Evolutionary conservation across 2,888 invertebrate species (phyloP), one percentile per base, ranked within the genome.

Genomic region (Pollenia angustigena): DNA sequence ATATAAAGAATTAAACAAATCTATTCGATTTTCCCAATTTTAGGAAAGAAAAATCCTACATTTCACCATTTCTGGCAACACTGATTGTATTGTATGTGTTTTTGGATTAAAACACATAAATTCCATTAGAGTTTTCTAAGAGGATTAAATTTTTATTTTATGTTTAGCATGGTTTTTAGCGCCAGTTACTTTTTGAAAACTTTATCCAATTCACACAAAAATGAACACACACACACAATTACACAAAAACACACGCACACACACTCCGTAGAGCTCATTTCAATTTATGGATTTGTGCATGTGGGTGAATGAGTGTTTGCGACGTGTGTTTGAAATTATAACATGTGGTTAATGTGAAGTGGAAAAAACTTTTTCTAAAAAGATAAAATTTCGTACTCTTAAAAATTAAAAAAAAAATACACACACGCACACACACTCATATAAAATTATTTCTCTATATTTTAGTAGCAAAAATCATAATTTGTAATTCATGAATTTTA

Each of bases 91-190:
- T 81, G 52, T 60, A 50, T 66, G 81, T 58, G 66, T 71, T 69
- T 60, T 68, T 66, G 87, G 74, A 69, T 85, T 85, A 85, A 79
- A 87, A 85, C 85, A 87, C 87, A 87, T 85, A 87, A 87, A 85
- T 87, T 87, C 87, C 87, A 85, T 85, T 85, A 87, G 85, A 80
- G 79, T 85, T 87, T 87, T 81, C 75, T 79, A 87, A 87, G 85
- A 87, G 87, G 87, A 87, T 87, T 87, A 87, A 81, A 84, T 66
- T 87, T 84, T 84, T 84, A 87, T 78, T 81, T 84, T 84, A 87
- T 84, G 81, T 87, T 87, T 87, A 81, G 81, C 81, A 84, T 56
- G 81, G 81, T 60, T 87, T 83, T 84, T 81, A 81, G 68, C 72
- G 84, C 78, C 81, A 81, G 54, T 81, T 74, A 80, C 79, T 68